Percentiles rank a stretch among this genome's conserved stretches.
phyloP scores from a whole-genome alignment of 1,140 invertebrate species.

The Idris sp. region DNA sequence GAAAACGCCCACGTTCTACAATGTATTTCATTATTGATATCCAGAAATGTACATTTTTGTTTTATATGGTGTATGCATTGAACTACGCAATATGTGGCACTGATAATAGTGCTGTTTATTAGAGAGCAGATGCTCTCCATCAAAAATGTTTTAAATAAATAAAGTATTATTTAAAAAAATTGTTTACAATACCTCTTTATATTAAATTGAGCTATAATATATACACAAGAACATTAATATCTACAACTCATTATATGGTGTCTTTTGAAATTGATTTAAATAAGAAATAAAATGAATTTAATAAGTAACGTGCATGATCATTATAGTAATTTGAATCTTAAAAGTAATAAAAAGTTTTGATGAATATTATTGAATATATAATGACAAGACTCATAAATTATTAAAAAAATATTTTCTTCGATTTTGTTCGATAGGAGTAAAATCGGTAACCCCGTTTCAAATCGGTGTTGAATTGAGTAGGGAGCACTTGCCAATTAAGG shows the following conservation, averaged over 20 bases:
- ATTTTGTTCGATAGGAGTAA: slow-evolving; percentile 46
- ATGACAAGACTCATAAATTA: slow-evolving; percentile 46
- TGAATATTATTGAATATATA: slow-evolving; percentile 28
- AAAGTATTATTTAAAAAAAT: too few species aligned
- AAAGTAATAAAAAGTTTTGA: too few species aligned
- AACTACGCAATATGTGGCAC: slow-evolving; percentile 13
- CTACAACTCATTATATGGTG: too few species aligned
- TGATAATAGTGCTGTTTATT: slow-evolving; percentile 24
- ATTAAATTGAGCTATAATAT: too few species aligned
- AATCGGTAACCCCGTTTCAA: slow-evolving; percentile 28
- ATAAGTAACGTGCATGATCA: too few species aligned
- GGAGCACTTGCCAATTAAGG: slow-evolving; percentile 72
- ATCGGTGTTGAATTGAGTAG: slow-evolving; percentile 54
- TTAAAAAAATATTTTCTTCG: slow-evolving; percentile 42
- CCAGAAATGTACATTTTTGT: slow-evolving; percentile 41
- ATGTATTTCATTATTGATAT: slow-evolving; percentile 67
- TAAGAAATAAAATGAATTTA: slow-evolving; percentile 20
- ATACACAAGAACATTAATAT: too few species aligned
- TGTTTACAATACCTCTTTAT: too few species aligned
- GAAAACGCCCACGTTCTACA: slow-evolving; percentile 48
- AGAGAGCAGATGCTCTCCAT: background rate
- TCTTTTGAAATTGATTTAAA: slow-evolving; percentile 24
- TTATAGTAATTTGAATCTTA: too few species aligned
- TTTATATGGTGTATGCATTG: slow-evolving; percentile 15
- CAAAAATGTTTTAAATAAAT: too few species aligned